Base-by-base conservation (phyloP, 2,888 invertebrate species). In the Troides helena region DNA sequence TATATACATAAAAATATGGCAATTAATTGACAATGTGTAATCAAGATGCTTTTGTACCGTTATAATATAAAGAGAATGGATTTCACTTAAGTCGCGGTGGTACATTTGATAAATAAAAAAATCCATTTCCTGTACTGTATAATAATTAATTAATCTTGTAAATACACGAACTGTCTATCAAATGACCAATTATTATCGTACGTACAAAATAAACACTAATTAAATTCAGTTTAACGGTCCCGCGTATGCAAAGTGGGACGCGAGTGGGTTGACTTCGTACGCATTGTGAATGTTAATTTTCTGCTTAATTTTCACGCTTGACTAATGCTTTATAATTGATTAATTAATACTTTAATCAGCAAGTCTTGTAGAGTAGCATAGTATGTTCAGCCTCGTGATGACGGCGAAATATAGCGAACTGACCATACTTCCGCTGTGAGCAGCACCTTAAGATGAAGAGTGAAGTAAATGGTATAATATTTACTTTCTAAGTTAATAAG, bases 251-350 rank as follows among this genome's bases (percentile, higher is more conserved):
- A 66, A 69, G 36, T 14, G 39, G 23, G 14, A 17, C 18, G 36
- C 30, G 68, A 63, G 68, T 50, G 50, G 68, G 62, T 46, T 58
- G 69, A 66, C 50, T 65, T 36, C 36, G 58, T 58, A 66, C 62
- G 65, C 39, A 36, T 46, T 10, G 62, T 23, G 69, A 69, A 69
- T 65, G 62, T 69, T 62, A 65, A 62, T 69, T 62, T 12, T 58
- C 36, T 14, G 12, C 61, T 43, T 56, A 46, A 69, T 69, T 69
- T 60, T 43, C 57, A 69, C 69, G 57, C 61, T 46, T 61, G 18
- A 65, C 61, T 69, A 65, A 57, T 43, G 69, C 46, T 62, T 46
- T n/a, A 3, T 65, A 69, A 69, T 69, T 61, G 62, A 65, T 23
- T 57, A 21, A 65, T 65, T 64, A 61, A 17, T 56, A 21, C 0